Evolutionary conservation across 2,797 vertebrate species (phyloP).

Genomic region (Melanotaenia parkinsoni): DNA sequence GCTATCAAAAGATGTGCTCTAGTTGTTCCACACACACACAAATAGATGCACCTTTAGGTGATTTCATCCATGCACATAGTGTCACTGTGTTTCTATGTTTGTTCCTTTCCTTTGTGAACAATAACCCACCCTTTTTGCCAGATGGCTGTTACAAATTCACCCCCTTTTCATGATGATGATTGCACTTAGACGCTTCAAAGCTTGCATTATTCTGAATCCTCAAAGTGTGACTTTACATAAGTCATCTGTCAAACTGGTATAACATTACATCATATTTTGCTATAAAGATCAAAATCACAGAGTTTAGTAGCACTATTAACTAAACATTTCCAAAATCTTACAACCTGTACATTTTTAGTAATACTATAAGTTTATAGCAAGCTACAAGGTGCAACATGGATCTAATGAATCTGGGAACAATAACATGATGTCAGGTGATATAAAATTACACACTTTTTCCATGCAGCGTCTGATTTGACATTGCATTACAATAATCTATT

Average conservation of each 20-base stretch:
- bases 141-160: slow-evolving; percentile 65
- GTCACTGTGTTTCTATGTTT: slow-evolving; percentile 20
- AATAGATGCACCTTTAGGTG: slow-evolving; percentile 33
- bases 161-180: slow-evolving; percentile 7
- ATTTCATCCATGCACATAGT: slow-evolving; percentile 39
- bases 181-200: slow-evolving; percentile 17
- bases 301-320: not conserved
- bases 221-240: slow-evolving; percentile 28
- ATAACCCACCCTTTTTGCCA: slow-evolving; percentile 40
- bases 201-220: slow-evolving; percentile 29
- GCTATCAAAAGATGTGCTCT: slow-evolving; percentile 53
- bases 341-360: not conserved
- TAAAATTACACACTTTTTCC: not conserved
- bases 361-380: not conserved
- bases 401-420: no score
- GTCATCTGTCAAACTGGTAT: slow-evolving; percentile 27
- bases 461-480: not conserved
- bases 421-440: no score
- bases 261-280: slow-evolving; percentile 17
- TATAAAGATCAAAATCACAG: slow-evolving; percentile 5
- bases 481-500: no score
- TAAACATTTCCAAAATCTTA: no score
- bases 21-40: slow-evolving; percentile 19
- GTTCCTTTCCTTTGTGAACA: slow-evolving; percentile 17
- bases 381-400: not conserved